Conservation (phyloP, 2,888 invertebrate genomes). For the Oxystoma pomonae region DNA sequence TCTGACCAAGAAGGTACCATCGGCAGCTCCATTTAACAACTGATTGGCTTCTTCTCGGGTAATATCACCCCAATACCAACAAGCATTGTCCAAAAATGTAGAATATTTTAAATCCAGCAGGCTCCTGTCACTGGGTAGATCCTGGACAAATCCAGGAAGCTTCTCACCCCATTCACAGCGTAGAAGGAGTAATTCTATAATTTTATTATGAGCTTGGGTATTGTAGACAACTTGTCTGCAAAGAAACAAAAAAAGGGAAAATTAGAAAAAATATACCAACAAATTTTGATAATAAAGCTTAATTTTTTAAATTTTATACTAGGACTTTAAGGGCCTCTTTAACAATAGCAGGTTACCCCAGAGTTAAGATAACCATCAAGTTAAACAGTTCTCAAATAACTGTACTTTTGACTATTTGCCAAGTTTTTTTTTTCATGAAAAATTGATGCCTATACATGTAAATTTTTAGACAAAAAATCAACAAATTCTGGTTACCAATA, state of each 20-base stretch:
- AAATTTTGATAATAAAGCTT: too few species aligned
- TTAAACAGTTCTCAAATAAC: too few species aligned
- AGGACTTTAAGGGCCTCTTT: too few species aligned
- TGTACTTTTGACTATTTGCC: too few species aligned
- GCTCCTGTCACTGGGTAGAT: neutral
- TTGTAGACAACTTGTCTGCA: constrained; percentile 71
- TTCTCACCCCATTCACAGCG: constrained; percentile 66
- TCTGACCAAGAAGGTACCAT: constrained; percentile 94
- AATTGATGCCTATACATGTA: too few species aligned
- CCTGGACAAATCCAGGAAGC: neutral
- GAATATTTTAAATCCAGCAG: neutral
- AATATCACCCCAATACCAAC: constrained; percentile 97
- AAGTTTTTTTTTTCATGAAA: too few species aligned
- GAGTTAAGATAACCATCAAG: too few species aligned
- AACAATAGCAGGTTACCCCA: too few species aligned
- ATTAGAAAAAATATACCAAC: too few species aligned
- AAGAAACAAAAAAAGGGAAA: constrained; percentile 33
- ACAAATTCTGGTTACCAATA: too few species aligned
- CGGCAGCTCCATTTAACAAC: constrained; percentile 82
- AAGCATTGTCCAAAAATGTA: constrained; percentile 55
- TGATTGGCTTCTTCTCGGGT: constrained; percentile 90
- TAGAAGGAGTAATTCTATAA: constrained; percentile 64
- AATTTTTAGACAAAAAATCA: too few species aligned
- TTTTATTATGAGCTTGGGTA: constrained; percentile 66
- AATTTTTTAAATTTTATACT: too few species aligned